Percentiles rank a stretch among this genome's conserved stretches.
Conservation (phyloP, 1,140 invertebrate genomes). For the Bombus consobrinus region DNA sequence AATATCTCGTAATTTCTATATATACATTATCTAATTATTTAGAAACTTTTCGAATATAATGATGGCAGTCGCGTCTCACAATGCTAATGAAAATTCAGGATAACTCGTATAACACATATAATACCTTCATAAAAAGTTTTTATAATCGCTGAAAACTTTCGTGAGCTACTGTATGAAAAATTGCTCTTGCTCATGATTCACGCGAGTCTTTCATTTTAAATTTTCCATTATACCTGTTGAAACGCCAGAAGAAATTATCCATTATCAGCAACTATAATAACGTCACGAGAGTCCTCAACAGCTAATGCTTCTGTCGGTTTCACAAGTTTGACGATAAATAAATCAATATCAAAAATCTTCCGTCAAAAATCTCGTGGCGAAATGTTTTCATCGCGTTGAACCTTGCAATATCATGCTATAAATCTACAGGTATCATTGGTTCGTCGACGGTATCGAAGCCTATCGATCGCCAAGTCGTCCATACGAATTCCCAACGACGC, state of each 20-base stretch:
- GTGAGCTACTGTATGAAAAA: background rate
- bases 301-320: background rate
- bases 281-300: background rate
- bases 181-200: background rate
- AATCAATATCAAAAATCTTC: background rate
- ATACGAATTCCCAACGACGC: slow-evolving; percentile 10
- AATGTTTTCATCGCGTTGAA: slow-evolving; percentile 1
- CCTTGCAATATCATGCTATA: background rate
- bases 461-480: slow-evolving; percentile 10
- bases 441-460: background rate
- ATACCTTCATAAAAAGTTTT: background rate
- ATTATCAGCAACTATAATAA: background rate
- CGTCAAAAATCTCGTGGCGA: background rate
- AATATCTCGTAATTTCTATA: too few species aligned
- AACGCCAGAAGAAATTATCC: background rate
- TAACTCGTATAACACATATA: background rate
- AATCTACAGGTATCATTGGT: background rate
- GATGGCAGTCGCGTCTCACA: too few species aligned
- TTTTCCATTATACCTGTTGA: background rate
- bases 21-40: too few species aligned
- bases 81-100: background rate
- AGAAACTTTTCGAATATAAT: too few species aligned
- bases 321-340: background rate
- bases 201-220: background rate
- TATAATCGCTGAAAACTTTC: background rate